These are phyloP conservation scores for Torymus auratus DNA, from an alignment of 2,888 invertebrate species.

Conservation along the genomic window DNA sequence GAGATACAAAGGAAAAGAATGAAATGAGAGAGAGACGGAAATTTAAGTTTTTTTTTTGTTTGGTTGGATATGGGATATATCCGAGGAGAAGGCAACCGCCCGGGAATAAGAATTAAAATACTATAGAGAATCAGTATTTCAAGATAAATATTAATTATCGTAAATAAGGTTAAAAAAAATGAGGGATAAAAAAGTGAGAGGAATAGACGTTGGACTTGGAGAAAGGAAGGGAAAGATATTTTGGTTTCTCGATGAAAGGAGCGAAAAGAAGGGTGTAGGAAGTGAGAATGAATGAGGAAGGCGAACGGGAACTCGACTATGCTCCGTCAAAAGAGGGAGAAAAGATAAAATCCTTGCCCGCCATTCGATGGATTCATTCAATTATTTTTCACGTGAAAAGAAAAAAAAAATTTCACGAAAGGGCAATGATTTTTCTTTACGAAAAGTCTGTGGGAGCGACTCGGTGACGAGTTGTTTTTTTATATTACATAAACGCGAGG, in stretches of 20 bases:
- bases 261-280: conserved; percentile 17
- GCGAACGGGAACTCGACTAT: conserved; percentile 33
- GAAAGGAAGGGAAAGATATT: conserved; percentile 51
- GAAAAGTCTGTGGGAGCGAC: conserved; percentile 22
- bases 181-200: conserved; percentile 33
- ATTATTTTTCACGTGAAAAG: conserved; percentile 24
- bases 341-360: conserved; percentile 19
- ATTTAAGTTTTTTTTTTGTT: conserved; percentile 10
- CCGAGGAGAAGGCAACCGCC: conserved; percentile 63
- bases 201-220: conserved; percentile 8
- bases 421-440: conserved; percentile 30
- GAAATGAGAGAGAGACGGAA: not conserved
- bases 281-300: conserved; percentile 20
- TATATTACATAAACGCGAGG: conserved; percentile 3
- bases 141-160: conserved; percentile 64
- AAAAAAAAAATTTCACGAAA: not conserved
- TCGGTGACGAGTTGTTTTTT: conserved; percentile 45
- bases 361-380: not conserved
- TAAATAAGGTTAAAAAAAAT: conserved; percentile 55
- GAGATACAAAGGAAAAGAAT: not conserved
- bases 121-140: conserved; percentile 70
- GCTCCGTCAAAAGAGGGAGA: conserved; percentile 16
- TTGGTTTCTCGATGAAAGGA: conserved; percentile 52
- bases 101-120: conserved; percentile 56
- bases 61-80: conserved; percentile 25